Evolutionary conservation across 2,797 vertebrate species (phyloP).

Genomic region (Lithobates pipiens): DNA sequence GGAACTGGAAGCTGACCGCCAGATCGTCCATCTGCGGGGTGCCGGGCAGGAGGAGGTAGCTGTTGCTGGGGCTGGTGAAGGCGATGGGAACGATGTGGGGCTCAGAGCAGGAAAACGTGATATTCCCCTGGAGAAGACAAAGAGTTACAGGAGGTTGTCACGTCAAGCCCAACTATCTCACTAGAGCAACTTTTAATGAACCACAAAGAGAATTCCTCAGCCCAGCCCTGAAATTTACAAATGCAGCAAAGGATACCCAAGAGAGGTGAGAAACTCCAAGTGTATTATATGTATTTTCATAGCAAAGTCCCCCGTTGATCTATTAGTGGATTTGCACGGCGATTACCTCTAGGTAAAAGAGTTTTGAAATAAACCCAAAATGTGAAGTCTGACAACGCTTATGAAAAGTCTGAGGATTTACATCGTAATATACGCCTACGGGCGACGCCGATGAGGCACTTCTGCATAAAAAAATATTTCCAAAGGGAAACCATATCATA

Average conservation of each 20-base stretch:
- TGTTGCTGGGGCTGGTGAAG: conserved; percentile 85
- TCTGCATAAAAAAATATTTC: too few relatives aligned
- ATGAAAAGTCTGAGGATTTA: too few relatives aligned
- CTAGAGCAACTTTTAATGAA: neutral
- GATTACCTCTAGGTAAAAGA: neutral
- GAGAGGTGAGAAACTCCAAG: neutral
- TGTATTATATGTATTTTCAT: neutral
- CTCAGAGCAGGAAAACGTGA: conserved; percentile 94
- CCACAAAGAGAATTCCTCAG: neutral
- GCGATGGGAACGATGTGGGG: conserved; percentile 90
- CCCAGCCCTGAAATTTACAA: neutral
- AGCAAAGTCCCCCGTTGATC: conserved; percentile 25
- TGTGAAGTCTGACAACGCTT: neutral
- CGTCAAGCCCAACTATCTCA: too few relatives aligned
- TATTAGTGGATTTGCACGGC: neutral
- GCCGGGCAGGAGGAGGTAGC: conserved; percentile 88
- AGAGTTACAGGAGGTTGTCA: too few relatives aligned
- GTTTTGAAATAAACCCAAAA: neutral
- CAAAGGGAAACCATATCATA: too few relatives aligned
- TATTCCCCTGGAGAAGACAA: conserved; percentile 86
- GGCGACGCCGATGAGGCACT: too few relatives aligned
- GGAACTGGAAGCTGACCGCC: conserved; percentile 92
- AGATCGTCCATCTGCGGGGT: conserved; percentile 82
- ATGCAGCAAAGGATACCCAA: neutral
- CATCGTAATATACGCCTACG: too few relatives aligned